Evolutionary conservation across 2,113 vertebrate species (phyloP).

Genomic region (Boulengeromyrus knoepffleri): DNA sequence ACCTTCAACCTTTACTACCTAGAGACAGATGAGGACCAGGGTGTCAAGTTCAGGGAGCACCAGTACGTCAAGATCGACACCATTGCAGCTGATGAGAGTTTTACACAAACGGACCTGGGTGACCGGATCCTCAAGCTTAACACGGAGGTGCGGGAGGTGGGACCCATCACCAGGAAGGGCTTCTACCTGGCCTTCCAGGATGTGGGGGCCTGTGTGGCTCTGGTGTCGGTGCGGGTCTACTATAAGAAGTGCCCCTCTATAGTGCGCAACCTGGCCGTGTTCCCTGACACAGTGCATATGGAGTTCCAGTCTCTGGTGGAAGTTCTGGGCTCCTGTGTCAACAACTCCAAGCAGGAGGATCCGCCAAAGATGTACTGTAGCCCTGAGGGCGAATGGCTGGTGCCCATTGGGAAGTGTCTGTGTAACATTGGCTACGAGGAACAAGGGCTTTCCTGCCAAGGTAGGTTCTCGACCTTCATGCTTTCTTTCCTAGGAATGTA

Average conservation of each 20-base stretch:
- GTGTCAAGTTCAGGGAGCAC: conserved; percentile 84
- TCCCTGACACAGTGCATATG: conserved; percentile 91
- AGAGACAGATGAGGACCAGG: conserved; percentile 89
- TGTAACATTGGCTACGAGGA: conserved; percentile 91
- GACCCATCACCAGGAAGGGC: conserved; percentile 84
- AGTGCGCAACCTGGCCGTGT: conserved; percentile 88
- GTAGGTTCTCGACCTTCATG: conserved; percentile 55
- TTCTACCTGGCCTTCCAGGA: conserved; percentile 96
- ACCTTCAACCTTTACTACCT: conserved; percentile 96
- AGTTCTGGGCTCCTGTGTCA: conserved; percentile 90
- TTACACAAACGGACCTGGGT: conserved; percentile 95
- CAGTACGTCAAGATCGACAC: conserved; percentile 96
- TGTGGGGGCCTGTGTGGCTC: conserved; percentile 64
- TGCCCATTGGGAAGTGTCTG: conserved; percentile 94
- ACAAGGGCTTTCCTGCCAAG: conserved; percentile 82
- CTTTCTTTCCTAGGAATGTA: background rate
- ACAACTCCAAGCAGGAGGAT: conserved; percentile 94
- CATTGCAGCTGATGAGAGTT: conserved; percentile 95
- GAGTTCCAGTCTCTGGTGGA: conserved; percentile 96
- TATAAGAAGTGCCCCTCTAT: conserved; percentile 95
- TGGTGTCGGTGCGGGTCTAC: conserved; percentile 80
- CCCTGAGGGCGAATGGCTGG: conserved; percentile 96
- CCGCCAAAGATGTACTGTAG: conserved; percentile 97
- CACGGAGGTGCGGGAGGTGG: conserved; percentile 91
- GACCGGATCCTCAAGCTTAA: conserved; percentile 97